Conservation (phyloP, 1,140 invertebrate species). For the Lasioglossum baleicum region DNA sequence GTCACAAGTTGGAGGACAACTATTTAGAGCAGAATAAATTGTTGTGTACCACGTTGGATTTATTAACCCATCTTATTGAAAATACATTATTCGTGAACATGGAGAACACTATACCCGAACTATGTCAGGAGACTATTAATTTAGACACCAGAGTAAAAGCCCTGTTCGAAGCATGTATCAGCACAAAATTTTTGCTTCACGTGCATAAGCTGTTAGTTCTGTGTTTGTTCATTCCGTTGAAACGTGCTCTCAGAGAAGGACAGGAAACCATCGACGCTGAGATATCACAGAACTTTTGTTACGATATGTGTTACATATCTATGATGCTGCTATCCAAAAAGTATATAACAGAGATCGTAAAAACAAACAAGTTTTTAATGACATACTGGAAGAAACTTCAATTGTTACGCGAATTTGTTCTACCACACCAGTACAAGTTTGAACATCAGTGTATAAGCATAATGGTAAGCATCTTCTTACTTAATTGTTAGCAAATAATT, state of each 20-base stretch:
- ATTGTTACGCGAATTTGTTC: slow-evolving; percentile 58
- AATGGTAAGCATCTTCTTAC: slow-evolving; percentile 74
- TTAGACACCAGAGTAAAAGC: slow-evolving; percentile 72
- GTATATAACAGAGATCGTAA: slow-evolving; percentile 71
- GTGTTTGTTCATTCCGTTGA: slow-evolving; percentile 71
- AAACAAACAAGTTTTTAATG: slow-evolving; percentile 70
- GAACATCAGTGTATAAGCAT: slow-evolving; percentile 81
- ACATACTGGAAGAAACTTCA: slow-evolving; percentile 74
- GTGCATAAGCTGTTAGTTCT: slow-evolving; percentile 72
- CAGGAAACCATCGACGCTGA: slow-evolving; percentile 55
- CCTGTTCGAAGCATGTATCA: slow-evolving; percentile 74
- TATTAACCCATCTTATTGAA: slow-evolving; percentile 77
- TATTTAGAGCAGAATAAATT: slow-evolving; percentile 80
- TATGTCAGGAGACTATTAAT: slow-evolving; percentile 67
- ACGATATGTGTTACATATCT: slow-evolving; percentile 68
- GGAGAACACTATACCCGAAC: slow-evolving; percentile 70
- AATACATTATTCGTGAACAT: slow-evolving; percentile 71
- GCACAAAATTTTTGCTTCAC: slow-evolving; percentile 72
- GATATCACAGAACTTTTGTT: slow-evolving; percentile 64
- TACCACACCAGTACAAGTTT: slow-evolving; percentile 67
- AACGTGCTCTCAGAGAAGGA: slow-evolving; percentile 61
- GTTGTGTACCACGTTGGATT: slow-evolving; percentile 79
- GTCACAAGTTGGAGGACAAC: slow-evolving; percentile 75
- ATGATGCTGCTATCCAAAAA: slow-evolving; percentile 73
- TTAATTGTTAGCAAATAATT: slow-evolving; percentile 50